Base-by-base conservation (phyloP, 35 echinoderm and acorn worm genomes). In the Ophioderma brevispina region DNA sequence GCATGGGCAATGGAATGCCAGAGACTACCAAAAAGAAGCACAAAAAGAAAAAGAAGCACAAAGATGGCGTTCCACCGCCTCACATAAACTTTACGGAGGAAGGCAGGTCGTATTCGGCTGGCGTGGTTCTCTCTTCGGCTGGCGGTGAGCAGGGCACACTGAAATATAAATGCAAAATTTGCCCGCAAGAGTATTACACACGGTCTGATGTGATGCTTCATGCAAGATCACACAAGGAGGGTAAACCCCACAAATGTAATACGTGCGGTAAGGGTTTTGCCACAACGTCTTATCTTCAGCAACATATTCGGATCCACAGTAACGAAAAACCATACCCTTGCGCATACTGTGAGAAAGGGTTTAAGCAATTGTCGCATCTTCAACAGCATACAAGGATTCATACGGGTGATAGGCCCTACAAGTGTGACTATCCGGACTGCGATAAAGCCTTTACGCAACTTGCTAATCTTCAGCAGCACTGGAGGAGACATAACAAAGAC, bases 341-440 rank as follows among this genome's bases (percentile, higher is more conserved):
- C 75, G 80, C 90, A 63, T 93, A 84, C 75, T 98, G 96, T 50
- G 93, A 94, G 21, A 98, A 98, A 78, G 80, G 77, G 25, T 98
- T 98, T 39, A 94, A 94, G 59, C 96, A 98, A 91, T 76, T 98
- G 3, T 98, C 96, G 0, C 96, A 98, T 82, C 91, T 98, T 15
- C 96, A 98, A 39, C 96, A 98, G 32, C 96, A 98, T 77, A 98
- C 96, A 31, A 85, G 96, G 32, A 98, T 92, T 18, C 96, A 98
- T 87, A 98, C 96, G 33, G 96, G 96, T 31, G 90, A 92, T 38
- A 77, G 90, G 42, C 96, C 96, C 3, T 98, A 98, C 41, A 81
- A 85, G 30, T 98, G 96, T 59, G 77, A 59, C 18, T 82, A 95
- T n/a, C 80, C 90, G 21, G 96, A 91, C 17, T 98, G 96, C 76